Evolutionary conservation across 2,113 vertebrate species (phyloP).

Genomic region (Takifugu bimaculatus): DNA sequence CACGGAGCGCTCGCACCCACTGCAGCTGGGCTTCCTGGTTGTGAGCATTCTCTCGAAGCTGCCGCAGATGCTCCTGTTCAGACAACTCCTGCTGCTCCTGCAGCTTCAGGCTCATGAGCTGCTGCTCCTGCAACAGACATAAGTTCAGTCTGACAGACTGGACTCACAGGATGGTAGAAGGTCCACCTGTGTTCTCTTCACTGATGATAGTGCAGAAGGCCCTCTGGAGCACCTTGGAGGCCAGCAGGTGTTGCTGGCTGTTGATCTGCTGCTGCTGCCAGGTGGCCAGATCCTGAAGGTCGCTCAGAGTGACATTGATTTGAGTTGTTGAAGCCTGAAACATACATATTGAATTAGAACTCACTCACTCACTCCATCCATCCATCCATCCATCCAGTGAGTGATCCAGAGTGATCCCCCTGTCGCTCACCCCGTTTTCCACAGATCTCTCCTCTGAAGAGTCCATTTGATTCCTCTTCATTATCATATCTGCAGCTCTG

Average conservation of each 20-base stretch:
- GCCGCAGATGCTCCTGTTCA: conserved; percentile 84
- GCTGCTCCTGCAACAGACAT: conserved; percentile 43
- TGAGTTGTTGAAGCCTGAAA: conserved; percentile 77
- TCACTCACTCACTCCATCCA: neutral
- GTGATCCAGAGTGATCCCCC: neutral
- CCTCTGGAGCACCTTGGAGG: conserved; percentile 78
- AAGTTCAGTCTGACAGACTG: neutral
- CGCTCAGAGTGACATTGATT: conserved; percentile 85
- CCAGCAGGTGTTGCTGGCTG: conserved; percentile 85
- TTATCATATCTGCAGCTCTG: conserved; percentile 26
- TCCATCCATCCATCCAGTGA: no score
- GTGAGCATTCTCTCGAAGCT: conserved; percentile 85
- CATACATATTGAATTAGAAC: neutral
- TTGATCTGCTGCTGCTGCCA: conserved; percentile 93
- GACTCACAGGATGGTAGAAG: no score
- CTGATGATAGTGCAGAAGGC: no score
- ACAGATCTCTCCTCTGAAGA: conserved; percentile 26
- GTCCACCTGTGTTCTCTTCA: no score
- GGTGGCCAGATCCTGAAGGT: conserved; percentile 90
- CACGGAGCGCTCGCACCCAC: conserved; percentile 85
- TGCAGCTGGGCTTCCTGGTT: conserved; percentile 91
- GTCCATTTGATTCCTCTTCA: conserved; percentile 37
- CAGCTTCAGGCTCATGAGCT: conserved; percentile 38
- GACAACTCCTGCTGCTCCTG: conserved; percentile 65
- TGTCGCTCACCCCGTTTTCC: conserved; percentile 52